Evolutionary conservation across 64 coral and sea anemone species (phyloP).

Genomic region (Montipora cactus): DNA sequence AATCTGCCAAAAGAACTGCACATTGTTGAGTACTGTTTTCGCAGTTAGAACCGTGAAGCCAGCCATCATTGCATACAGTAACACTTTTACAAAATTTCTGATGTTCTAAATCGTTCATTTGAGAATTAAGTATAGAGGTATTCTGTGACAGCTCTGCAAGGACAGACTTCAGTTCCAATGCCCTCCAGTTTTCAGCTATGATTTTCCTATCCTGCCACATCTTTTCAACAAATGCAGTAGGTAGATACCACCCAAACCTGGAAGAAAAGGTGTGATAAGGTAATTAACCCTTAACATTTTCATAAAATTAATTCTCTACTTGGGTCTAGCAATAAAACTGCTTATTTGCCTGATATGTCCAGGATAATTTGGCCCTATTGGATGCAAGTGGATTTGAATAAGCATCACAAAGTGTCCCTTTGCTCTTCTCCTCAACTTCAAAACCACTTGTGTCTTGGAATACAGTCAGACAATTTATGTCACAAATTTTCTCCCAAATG

Average conservation of each 20-base stretch:
- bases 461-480: no score
- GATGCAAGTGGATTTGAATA: no score
- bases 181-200: conserved; percentile 77
- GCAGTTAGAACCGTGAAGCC: conserved; percentile 27
- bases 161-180: conserved; percentile 51
- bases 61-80: conserved; percentile 17
- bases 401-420: no score
- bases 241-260: conserved; percentile 93
- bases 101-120: conserved; percentile 69
- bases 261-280: neutral
- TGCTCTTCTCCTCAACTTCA: no score
- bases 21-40: neutral
- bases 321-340: no score
- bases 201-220: conserved; percentile 63
- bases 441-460: no score
- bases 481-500: no score
- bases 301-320: no score
- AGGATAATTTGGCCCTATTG: no score
- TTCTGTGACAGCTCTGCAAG: conserved; percentile 58
- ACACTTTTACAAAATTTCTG: conserved; percentile 46
- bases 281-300: neutral
- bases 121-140: conserved; percentile 26
- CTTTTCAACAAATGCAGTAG: conserved; percentile 69
- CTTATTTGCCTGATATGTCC: no score
- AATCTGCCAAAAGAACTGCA: conserved; percentile 77